phyloP scores from a whole-genome alignment of 2,888 invertebrate genomes.

The Clunio marinus region DNA sequence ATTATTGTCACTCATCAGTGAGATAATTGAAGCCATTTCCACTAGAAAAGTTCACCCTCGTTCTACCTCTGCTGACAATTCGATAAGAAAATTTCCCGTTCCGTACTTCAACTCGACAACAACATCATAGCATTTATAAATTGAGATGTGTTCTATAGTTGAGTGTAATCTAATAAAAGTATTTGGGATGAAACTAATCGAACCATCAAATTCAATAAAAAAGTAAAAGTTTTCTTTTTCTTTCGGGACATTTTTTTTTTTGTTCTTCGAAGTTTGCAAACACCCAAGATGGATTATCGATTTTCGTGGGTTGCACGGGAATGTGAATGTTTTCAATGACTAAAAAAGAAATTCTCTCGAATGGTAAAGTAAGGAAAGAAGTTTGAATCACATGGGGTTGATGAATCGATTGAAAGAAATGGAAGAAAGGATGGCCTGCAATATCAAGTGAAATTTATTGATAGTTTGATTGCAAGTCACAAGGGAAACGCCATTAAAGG shows the following conservation, averaged over 20 bases:
- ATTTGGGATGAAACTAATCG: slow-evolving; percentile 35
- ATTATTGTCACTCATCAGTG: slow-evolving; percentile 13
- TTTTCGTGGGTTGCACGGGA: no score
- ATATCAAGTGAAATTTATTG: not conserved
- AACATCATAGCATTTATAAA: not conserved
- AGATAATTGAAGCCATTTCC: not conserved
- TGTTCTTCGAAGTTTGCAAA: not conserved
- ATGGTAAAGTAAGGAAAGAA: no score
- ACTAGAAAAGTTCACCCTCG: no score
- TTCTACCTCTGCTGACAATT: no score
- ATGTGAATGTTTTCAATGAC: no score
- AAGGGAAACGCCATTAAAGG: not conserved
- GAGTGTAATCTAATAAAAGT: slow-evolving; percentile 33
- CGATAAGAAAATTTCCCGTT: no score
- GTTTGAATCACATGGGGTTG: no score
- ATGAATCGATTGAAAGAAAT: no score
- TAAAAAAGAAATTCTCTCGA: no score
- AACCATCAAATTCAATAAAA: slow-evolving; percentile 38
- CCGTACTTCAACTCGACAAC: no score
- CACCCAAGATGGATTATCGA: not conserved
- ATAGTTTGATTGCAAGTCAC: not conserved
- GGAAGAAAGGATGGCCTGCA: no score
- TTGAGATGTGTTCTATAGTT: not conserved
- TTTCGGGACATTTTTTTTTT: not conserved
- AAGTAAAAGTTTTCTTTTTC: not conserved